Conservation (phyloP, 2,888 invertebrate species). For the Anthophora plumipes region DNA sequence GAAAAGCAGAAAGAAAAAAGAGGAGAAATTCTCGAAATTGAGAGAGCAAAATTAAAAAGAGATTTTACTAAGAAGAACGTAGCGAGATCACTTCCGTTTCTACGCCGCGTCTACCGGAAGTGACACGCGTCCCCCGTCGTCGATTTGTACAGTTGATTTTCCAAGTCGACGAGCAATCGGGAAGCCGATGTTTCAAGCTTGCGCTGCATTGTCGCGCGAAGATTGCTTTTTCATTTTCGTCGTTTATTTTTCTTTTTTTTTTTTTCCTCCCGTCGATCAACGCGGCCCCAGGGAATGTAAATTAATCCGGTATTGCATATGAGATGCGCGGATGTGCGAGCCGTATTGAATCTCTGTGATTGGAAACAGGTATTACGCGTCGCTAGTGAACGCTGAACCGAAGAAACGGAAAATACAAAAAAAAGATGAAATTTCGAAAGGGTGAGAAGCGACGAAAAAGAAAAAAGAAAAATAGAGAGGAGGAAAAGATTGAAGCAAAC, state of each 20-base stretch:
- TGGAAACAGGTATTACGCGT: constrained; percentile 56
- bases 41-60: no score
- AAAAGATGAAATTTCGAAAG: background rate
- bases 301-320: constrained; percentile 68
- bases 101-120: background rate
- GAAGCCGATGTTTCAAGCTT: constrained; percentile 39
- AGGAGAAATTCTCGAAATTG: no score
- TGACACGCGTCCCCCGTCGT: background rate
- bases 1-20: no score
- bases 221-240: constrained; percentile 66
- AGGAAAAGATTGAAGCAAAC: background rate
- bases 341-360: constrained; percentile 61
- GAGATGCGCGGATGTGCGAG: constrained; percentile 59
- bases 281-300: constrained; percentile 56
- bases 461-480: background rate
- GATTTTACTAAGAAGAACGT: no score
- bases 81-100: no score
- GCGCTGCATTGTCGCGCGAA: constrained; percentile 47
- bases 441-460: background rate
- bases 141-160: constrained; percentile 73
- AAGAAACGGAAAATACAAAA: background rate
- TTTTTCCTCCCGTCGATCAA: constrained; percentile 66
- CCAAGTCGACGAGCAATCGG: constrained; percentile 73
- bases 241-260: constrained; percentile 60
- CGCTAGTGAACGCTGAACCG: background rate